Percentiles rank a stretch among this genome's conserved stretches.
These are phyloP conservation scores for Myiagra hebetior DNA, from an alignment of 2,113 vertebrate genomes.

Conservation along the genomic window DNA sequence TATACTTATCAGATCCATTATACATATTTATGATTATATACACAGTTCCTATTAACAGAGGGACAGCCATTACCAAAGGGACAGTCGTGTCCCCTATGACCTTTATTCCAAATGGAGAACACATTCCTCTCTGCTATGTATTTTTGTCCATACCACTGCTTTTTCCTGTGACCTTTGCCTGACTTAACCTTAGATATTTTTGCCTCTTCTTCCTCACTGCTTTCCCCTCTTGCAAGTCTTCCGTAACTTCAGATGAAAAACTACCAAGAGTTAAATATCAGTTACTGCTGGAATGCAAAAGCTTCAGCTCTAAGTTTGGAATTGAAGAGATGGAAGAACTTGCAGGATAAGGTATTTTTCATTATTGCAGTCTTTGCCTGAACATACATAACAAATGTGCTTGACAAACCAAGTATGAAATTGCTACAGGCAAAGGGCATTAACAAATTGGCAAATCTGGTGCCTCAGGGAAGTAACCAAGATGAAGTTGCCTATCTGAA, in stretches of 20 bases:
- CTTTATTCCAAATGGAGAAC: not conserved
- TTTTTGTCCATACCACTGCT: not conserved
- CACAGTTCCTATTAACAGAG: not conserved
- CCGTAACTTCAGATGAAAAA: not conserved
- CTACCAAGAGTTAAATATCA: not conserved
- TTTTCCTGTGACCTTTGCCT: not conserved
- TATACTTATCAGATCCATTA: not conserved
- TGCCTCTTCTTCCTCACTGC: not conserved
- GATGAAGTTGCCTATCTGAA: slow-evolving; percentile 44
- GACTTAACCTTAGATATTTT: not conserved
- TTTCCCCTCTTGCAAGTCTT: not conserved
- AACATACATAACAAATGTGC: slow-evolving; percentile 16
- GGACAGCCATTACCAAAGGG: not conserved
- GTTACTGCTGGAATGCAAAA: not conserved
- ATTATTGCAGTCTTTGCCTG: not conserved
- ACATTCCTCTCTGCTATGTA: not conserved
- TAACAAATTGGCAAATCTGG: slow-evolving; percentile 50
- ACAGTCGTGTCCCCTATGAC: not conserved
- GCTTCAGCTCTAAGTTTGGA: not conserved
- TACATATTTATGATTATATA: not conserved
- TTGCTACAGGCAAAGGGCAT: slow-evolving; percentile 37
- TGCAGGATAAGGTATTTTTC: slow-evolving; percentile 21
- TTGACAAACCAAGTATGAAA: slow-evolving; percentile 55
- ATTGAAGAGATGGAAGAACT: not conserved
- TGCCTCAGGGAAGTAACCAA: slow-evolving; percentile 38